Base-by-base conservation (phyloP, 2,797 vertebrate species). In the Eutrigla gurnardus region DNA sequence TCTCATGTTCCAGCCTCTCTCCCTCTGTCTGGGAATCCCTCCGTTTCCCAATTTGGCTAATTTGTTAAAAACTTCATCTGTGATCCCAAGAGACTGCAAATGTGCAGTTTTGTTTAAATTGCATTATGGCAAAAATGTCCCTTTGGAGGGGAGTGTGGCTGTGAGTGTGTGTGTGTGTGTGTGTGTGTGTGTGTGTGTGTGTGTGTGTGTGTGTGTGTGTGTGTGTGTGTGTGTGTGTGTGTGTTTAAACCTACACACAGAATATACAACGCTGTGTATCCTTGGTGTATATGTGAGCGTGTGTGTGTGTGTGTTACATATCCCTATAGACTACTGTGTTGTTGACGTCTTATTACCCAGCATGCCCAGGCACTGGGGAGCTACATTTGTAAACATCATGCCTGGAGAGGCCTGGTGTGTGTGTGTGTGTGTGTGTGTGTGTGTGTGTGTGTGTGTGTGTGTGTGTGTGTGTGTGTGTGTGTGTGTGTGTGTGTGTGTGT, bases 341-440 rank as follows among this genome's bases (percentile, higher is more conserved):
- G 92, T 93, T 94, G 92, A 82, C 78, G 63, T 90, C 80, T 91
- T 90, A 88, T 89, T 89, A 82, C 80, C 79, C 82, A 88, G 84
- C 82, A 81, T 85, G 75, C 83, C 65, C 65, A 65, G 84, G 87
- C 94, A 89, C 92, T 83, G 65, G 93, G 93, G 93, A 93, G 72
- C 74, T 46, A 77, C 80, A 78, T 93, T 81, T 88, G 92, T 93
- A 94, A 94, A 94, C 92, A 94, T 65, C 39, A 53, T 75, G 92
- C 91, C 88, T 89, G 82, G 68, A 89, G 92, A 89, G 73, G 71
- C 83, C 75, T 73, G 2, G 39, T 10, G 14, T 46, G 45, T 46
- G 45, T 46, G 45, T 46, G 45, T 6, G 11, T 42, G 40, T 42
- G 40, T 42, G 40, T 42, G 40, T 45, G 12, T 45, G 57, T 84